These are phyloP conservation scores for Heliconius hortense DNA, from an alignment of 2,888 invertebrate genomes.

Conservation along the genomic window DNA sequence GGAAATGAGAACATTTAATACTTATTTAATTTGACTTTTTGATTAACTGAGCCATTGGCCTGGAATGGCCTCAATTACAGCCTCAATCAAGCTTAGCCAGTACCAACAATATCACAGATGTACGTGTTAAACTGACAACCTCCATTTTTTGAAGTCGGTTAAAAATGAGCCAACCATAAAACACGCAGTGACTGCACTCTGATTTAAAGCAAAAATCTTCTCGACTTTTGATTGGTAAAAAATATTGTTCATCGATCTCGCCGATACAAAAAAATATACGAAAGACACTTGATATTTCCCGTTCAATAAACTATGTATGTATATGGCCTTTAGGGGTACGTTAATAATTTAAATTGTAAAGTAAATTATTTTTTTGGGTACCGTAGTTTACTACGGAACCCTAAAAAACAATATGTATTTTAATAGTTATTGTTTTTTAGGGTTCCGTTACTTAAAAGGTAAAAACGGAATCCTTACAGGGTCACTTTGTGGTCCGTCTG, in stretches of 20 bases:
- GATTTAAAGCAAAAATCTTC: conserved; percentile 7
- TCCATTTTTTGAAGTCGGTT: background rate
- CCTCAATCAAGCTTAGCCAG: too few species aligned
- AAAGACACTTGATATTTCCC: conserved; percentile 29
- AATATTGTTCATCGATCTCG: conserved; percentile 12
- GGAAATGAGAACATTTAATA: background rate
- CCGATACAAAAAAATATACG: conserved; percentile 11
- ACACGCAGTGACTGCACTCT: background rate
- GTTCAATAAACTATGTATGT: conserved; percentile 11
- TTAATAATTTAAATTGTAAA: conserved; percentile 2
- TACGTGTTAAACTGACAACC: background rate
- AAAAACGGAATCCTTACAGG: too few species aligned
- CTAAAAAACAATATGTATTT: too few species aligned
- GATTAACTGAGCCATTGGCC: background rate
- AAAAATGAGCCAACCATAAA: background rate
- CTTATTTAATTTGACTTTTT: too few species aligned
- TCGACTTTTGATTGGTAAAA: conserved; percentile 9
- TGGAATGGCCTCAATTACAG: too few species aligned
- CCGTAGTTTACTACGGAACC: too few species aligned
- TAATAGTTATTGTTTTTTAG: background rate
- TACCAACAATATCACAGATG: background rate
- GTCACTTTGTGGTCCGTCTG: too few species aligned
- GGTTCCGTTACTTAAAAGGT: too few species aligned
- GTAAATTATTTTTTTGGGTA: background rate
- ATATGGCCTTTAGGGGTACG: background rate